Evolutionary conservation across 2,113 vertebrate species (phyloP).

Genomic region (Ochotona curzoniae): DNA sequence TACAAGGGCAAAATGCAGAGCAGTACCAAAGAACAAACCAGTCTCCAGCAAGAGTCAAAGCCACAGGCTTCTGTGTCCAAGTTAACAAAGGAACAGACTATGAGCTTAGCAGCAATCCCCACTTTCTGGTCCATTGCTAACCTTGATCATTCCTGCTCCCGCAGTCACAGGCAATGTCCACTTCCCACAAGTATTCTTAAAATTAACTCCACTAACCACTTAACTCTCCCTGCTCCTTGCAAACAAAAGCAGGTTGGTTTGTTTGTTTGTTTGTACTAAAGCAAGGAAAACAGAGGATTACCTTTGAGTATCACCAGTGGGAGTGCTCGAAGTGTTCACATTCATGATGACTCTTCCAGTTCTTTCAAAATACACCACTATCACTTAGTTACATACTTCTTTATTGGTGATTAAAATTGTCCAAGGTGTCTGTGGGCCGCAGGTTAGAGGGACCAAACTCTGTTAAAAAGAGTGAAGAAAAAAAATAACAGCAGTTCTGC

Average conservation of each 20-base stretch:
- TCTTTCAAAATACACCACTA: slow-evolving; percentile 48
- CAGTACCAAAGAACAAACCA: background rate
- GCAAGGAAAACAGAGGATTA: slow-evolving; percentile 55
- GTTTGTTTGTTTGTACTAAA: background rate
- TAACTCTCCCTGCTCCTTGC: background rate
- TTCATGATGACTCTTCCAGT: slow-evolving; percentile 71
- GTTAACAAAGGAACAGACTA: background rate
- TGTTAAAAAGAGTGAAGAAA: slow-evolving; percentile 69
- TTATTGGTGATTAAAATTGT: slow-evolving; percentile 48
- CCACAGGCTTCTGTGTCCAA: background rate
- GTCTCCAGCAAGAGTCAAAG: background rate
- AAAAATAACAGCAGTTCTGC: slow-evolving; percentile 25
- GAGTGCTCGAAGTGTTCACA: slow-evolving; percentile 59
- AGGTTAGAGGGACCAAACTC: slow-evolving; percentile 53
- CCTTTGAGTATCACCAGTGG: slow-evolving; percentile 70
- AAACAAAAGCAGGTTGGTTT: background rate
- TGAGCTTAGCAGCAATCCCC: background rate
- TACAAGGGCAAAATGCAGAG: background rate
- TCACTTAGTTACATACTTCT: slow-evolving; percentile 42
- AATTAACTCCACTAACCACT: background rate
- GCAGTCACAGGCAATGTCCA: background rate
- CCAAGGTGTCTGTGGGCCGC: slow-evolving; percentile 53
- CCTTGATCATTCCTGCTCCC: background rate
- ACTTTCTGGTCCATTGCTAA: background rate
- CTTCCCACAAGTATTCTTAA: background rate